phyloP scores from a whole-genome alignment of 2,797 vertebrate genomes.

The Melanogrammus aeglefinus region DNA sequence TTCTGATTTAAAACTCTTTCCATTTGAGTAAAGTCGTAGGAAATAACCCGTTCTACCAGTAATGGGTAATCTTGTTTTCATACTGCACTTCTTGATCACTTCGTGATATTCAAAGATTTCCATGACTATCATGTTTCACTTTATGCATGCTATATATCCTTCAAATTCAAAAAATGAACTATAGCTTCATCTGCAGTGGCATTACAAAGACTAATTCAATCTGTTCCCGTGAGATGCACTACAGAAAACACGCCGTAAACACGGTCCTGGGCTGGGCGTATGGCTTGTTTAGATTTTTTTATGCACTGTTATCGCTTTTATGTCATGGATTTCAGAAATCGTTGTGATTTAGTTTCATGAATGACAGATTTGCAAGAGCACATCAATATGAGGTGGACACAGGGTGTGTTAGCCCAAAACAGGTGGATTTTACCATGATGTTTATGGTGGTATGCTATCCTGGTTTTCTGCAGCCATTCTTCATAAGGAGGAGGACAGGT shows the following conservation, averaged over 20 bases:
- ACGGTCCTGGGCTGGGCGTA: slow-evolving; percentile 35
- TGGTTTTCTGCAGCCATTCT: background rate
- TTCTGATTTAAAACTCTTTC: background rate
- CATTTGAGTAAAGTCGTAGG: background rate
- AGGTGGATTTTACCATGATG: slow-evolving; percentile 11
- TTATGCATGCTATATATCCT: slow-evolving; percentile 3
- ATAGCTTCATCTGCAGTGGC: slow-evolving; percentile 35
- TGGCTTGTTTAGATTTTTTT: slow-evolving; percentile 54
- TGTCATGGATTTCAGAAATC: slow-evolving; percentile 58
- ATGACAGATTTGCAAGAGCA: slow-evolving; percentile 32
- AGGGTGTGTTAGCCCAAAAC: slow-evolving; percentile 26
- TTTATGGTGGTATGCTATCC: background rate
- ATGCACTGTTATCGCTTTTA: slow-evolving; percentile 57
- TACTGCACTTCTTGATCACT: slow-evolving; percentile 1
- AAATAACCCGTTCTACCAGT: slow-evolving; percentile 1
- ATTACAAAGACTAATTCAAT: slow-evolving; percentile 37
- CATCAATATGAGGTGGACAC: slow-evolving; percentile 18
- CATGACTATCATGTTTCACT: background rate
- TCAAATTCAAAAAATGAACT: slow-evolving; percentile 14
- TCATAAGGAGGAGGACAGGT: background rate
- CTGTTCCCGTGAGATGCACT: slow-evolving; percentile 35
- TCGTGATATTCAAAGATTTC: slow-evolving; percentile 3
- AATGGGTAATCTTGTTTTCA: background rate
- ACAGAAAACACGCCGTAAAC: slow-evolving; percentile 49
- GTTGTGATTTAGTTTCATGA: slow-evolving; percentile 58